Conservation (phyloP, 2,888 invertebrate species). For the Conus canariensis region DNA sequence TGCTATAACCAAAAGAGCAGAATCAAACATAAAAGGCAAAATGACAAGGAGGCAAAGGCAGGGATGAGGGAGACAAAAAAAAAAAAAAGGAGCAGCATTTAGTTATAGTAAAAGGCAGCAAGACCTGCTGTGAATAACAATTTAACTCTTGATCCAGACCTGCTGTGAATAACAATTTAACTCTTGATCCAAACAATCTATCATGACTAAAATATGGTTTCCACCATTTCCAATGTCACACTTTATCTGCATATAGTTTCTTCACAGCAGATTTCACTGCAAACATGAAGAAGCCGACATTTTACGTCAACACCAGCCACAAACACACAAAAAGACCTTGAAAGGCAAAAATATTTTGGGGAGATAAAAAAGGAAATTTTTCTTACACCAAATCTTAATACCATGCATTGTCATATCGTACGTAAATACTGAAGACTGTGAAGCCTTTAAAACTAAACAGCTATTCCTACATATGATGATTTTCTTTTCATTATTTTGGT, state of each 20-base stretch:
- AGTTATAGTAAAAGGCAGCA: constrained; percentile 3
- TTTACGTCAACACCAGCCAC: background rate
- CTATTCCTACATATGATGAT: background rate
- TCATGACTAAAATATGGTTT: too few species aligned
- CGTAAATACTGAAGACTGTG: background rate
- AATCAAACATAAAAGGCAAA: background rate
- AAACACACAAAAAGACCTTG: background rate
- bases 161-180: background rate
- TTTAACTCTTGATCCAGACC: background rate
- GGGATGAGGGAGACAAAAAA: background rate
- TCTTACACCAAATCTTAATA: background rate
- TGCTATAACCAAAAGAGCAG: background rate
- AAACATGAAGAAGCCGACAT: background rate
- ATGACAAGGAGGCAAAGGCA: background rate
- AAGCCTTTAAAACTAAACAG: background rate
- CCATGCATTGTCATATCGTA: background rate
- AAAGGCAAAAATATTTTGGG: background rate
- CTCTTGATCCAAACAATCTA: background rate
- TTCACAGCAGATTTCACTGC: constrained; percentile 5
- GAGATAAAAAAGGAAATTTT: background rate
- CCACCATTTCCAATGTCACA: too few species aligned
- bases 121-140: constrained; percentile 15
- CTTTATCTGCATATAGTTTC: too few species aligned
- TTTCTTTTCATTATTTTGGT: background rate
- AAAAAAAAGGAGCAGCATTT: background rate